Percentiles rank a stretch among this genome's conserved stretches.
Conservation (phyloP, 35 echinoderm and acorn worm genomes). For the Apostichopus californicus region DNA sequence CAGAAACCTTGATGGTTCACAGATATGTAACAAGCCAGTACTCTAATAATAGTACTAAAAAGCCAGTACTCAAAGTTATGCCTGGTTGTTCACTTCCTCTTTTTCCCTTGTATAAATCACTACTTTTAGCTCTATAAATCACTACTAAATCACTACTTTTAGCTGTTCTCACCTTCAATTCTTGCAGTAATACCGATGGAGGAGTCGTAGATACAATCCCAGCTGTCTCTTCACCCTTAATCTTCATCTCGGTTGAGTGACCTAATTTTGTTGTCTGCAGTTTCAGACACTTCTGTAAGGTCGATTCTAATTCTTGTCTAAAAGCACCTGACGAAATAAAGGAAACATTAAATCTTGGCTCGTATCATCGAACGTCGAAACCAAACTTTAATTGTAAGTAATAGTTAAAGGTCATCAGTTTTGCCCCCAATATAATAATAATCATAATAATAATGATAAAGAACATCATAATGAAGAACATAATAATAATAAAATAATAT, state of each 20-base stretch:
- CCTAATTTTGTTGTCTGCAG: neutral
- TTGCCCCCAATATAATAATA: no score
- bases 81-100: neutral
- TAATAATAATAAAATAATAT: no score
- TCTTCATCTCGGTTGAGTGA: neutral
- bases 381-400: no score
- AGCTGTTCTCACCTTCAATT: slow-evolving; percentile 12
- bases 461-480: no score
- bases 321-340: slow-evolving; percentile 28
- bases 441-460: no score
- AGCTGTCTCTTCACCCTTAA: neutral
- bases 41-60: no score
- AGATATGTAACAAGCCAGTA: neutral
- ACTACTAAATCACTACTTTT: no score
- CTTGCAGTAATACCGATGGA: slow-evolving; percentile 21
- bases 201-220: neutral
- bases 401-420: no score
- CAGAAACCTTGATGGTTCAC: no score
- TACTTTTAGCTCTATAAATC: no score
- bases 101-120: neutral
- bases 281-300: slow-evolving; percentile 21
- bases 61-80: neutral
- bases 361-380: no score
- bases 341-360: no score
- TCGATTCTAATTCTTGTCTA: slow-evolving; percentile 23